Base-by-base conservation (phyloP, 30 jellyfish, hydroid and myxozoan genomes). In the Calvadosia cruxmelitensis region DNA sequence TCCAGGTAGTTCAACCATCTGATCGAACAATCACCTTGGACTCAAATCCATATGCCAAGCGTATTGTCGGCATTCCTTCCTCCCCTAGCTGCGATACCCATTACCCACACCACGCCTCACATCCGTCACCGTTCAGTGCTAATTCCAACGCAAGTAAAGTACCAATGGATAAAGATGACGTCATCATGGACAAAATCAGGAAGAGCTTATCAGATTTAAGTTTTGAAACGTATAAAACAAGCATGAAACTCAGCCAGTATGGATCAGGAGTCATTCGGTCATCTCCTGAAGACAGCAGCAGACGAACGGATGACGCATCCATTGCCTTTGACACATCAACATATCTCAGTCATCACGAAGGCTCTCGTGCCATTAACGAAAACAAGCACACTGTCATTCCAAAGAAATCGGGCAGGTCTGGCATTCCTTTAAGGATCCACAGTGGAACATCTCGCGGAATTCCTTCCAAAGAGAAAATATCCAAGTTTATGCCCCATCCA, bases 161-260 rank as follows among this genome's bases (percentile, higher is more conserved):
- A 5, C 10, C 10, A 5, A 5, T 31, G 16, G 78, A 70, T 23
- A 77, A 82, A 15, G 94, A 82, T 26, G 87, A 82, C 69, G 87
- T 68, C 10, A 75, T 82, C 15, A 71, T 82, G 26, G 73, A 49
- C 15, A 68, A 64, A 3, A 71, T 74, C 0, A 48, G 94, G 31
- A 74, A 74, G 24, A 82, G 94, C 49, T 53, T 82, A 78, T 84
- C 94, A 1, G 87, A 82, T 33, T 34, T 82, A 70, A 81, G 69
- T 15, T 82, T 82, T 33, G 67, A 49, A 68, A 31, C 57, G 20
- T 42, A 42, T 69, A 2, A 80, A 80, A 3, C 67, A 78, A 77
- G 31, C 68, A 34, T 81, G 84, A 0, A 66, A 50, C 16, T 62
- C 86, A 2, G 49, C 78, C 53, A 26, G 68, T 15, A 36, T 31